These are phyloP conservation scores for Parnassius glacialis DNA, from an alignment of 2,888 invertebrate genomes.

Conservation along the genomic window DNA sequence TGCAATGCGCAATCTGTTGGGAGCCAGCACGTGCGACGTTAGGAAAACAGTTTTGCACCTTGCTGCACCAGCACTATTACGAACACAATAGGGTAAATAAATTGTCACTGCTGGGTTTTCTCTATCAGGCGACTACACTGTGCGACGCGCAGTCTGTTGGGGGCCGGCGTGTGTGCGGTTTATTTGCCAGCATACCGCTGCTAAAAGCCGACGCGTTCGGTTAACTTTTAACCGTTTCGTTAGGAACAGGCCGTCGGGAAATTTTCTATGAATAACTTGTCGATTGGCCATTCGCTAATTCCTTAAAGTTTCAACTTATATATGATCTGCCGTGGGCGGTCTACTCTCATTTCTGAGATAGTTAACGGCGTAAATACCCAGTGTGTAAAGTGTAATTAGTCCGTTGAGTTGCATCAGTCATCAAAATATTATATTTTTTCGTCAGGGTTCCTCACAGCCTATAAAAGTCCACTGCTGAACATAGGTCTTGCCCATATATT, in stretches of 20 bases:
- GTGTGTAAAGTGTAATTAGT: too few species aligned
- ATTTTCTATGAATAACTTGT: slow-evolving; percentile 14
- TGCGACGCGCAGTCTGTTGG: slow-evolving; percentile 57
- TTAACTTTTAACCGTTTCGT: slow-evolving; percentile 38
- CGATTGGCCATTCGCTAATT: not conserved
- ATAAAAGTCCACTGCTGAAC: too few species aligned
- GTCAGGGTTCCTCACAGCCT: too few species aligned
- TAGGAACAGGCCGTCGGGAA: slow-evolving; percentile 2
- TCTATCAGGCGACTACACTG: slow-evolving; percentile 29
- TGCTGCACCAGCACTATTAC: too few species aligned
- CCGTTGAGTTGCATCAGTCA: too few species aligned
- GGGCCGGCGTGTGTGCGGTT: slow-evolving; percentile 55
- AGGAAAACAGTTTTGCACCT: too few species aligned
- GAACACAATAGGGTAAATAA: too few species aligned
- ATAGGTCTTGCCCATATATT: too few species aligned
- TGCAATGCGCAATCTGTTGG: slow-evolving; percentile 57
- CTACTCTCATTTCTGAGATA: too few species aligned
- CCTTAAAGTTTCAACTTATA: not conserved
- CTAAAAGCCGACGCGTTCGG: slow-evolving; percentile 49
- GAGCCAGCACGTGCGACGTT: slow-evolving; percentile 55
- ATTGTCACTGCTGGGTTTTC: not conserved
- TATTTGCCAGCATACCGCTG: slow-evolving; percentile 49
- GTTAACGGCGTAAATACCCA: too few species aligned
- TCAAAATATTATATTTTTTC: too few species aligned
- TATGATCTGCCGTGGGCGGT: too few species aligned